Percentiles rank a stretch among this genome's conserved stretches.
These are phyloP conservation scores for Acanthochromis polyacanthus DNA, from an alignment of 2,113 vertebrate genomes.

Conservation along the genomic window DNA sequence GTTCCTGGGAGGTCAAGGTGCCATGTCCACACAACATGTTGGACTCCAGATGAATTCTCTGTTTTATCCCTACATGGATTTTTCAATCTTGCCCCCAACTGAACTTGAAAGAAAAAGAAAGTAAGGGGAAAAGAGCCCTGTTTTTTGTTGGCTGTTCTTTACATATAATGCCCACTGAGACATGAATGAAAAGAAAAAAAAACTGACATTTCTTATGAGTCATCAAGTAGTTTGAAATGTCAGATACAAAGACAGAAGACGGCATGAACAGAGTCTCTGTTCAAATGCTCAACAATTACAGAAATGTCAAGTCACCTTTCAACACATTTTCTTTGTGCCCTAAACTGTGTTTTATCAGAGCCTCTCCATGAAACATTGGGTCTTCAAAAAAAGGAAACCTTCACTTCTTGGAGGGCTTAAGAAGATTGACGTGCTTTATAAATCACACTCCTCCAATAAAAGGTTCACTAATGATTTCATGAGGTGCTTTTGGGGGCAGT, in stretches of 20 bases:
- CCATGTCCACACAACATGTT: slow-evolving; percentile 69
- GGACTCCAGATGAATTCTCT: slow-evolving; percentile 63
- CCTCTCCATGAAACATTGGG: background rate
- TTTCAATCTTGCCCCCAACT: slow-evolving; percentile 61
- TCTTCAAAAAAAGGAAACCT: background rate
- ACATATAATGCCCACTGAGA: slow-evolving; percentile 16
- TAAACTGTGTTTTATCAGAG: background rate
- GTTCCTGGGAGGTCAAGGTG: slow-evolving; percentile 70
- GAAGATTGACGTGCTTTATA: background rate
- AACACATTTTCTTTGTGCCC: slow-evolving; percentile 1
- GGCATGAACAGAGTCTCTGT: background rate
- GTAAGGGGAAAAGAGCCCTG: background rate
- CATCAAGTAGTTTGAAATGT: slow-evolving; percentile 44
- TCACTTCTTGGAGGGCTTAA: background rate
- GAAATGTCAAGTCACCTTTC: slow-evolving; percentile 9
- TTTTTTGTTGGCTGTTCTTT: slow-evolving; percentile 37
- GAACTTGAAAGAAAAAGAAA: slow-evolving; percentile 15
- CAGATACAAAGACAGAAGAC: background rate
- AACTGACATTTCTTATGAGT: slow-evolving; percentile 15
- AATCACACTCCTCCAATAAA: background rate
- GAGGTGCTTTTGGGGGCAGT: background rate
- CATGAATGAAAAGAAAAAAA: slow-evolving; percentile 7
- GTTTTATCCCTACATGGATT: slow-evolving; percentile 74
- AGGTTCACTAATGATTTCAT: background rate
- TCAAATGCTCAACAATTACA: slow-evolving; percentile 11